Conservation (phyloP, 35 echinoderm and acorn worm species). For the Heliocidaris tuberculata region DNA sequence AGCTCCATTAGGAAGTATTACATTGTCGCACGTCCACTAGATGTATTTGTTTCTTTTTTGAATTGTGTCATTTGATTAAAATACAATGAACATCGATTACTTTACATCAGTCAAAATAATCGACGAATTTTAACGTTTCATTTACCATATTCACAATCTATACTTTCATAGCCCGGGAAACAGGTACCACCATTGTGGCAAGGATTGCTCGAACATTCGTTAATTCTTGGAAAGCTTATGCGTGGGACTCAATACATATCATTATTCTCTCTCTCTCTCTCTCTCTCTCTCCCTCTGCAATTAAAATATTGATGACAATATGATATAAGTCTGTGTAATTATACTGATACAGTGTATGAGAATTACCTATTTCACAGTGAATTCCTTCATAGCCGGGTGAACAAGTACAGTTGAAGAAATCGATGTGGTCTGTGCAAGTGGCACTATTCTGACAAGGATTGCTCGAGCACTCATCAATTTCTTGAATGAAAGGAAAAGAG, state of each 20-base stretch:
- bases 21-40: too few species aligned
- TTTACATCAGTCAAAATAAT: too few species aligned
- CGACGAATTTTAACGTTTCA: too few species aligned
- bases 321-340: too few species aligned
- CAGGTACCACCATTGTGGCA: constrained; percentile 68
- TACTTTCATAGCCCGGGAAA: not conserved
- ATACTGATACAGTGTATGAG: too few species aligned
- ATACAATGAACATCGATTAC: too few species aligned
- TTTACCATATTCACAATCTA: not conserved
- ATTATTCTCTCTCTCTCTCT: not conserved
- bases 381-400: not conserved
- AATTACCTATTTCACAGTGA: constrained; percentile 29
- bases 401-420: constrained; percentile 1
- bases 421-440: not conserved
- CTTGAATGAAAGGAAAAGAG: not conserved
- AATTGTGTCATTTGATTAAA: not conserved
- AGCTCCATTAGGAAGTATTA: not conserved
- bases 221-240: too few species aligned
- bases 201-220: constrained; percentile 31
- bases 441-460: constrained; percentile 34
- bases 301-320: too few species aligned
- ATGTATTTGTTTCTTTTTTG: too few species aligned
- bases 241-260: too few species aligned
- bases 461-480: constrained; percentile 35
- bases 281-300: too few species aligned